Conservation (phyloP, 1,140 invertebrate genomes). For the Pinna nobilis region DNA sequence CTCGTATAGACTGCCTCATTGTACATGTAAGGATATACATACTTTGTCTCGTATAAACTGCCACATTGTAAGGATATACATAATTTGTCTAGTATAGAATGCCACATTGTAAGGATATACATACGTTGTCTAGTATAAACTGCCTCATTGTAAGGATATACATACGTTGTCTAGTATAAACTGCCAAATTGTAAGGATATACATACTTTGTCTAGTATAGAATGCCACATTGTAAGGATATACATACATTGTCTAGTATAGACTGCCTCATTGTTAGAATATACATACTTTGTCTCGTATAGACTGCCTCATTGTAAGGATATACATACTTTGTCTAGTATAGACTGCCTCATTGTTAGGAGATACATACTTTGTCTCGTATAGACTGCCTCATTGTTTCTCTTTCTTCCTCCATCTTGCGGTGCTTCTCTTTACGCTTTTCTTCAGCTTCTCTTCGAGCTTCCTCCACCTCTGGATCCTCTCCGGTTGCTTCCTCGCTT, state of each 20-base stretch:
- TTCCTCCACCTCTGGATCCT: slow-evolving; percentile 94
- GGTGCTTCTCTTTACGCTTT: slow-evolving; percentile 95
- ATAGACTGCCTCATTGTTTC: slow-evolving; percentile 99
- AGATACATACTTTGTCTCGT: slow-evolving; percentile 89
- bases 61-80: too few relatives aligned
- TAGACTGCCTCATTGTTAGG: background rate
- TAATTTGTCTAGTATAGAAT: too few relatives aligned
- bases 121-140: too few relatives aligned
- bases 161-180: too few relatives aligned
- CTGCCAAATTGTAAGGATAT: background rate
- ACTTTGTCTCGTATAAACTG: too few relatives aligned
- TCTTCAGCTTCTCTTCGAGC: slow-evolving; percentile 94
- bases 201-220: slow-evolving; percentile 1
- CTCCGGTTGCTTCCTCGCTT: slow-evolving; percentile 88
- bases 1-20: too few relatives aligned
- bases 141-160: too few relatives aligned
- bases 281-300: background rate
- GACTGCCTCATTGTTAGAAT: background rate
- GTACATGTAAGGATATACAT: too few relatives aligned
- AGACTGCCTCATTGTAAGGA: background rate
- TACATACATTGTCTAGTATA: background rate
- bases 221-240: background rate
- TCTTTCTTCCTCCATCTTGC: slow-evolving; percentile 98
- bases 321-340: slow-evolving; percentile 86
- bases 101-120: too few relatives aligned